These are phyloP conservation scores for Protobothrops flavoviridis DNA, from an alignment of 2,113 vertebrate species.

Conservation along the genomic window DNA sequence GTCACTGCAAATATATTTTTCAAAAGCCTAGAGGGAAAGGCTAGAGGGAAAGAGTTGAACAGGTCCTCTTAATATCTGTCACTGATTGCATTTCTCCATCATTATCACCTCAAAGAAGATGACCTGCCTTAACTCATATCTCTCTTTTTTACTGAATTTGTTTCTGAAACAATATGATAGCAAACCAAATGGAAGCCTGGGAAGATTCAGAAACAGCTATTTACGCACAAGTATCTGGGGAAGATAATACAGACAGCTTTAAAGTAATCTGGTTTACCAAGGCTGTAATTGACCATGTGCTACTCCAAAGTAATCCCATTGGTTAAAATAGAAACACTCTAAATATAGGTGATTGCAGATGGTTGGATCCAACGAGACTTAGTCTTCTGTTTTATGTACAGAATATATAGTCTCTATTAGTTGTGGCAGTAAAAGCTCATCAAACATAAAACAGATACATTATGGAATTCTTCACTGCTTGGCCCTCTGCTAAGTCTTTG, in stretches of 20 bases:
- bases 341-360: background rate
- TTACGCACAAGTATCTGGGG: background rate
- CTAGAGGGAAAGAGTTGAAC: background rate
- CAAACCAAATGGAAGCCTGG: conserved; percentile 34
- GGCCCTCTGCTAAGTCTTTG: conserved; percentile 54
- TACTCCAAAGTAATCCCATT: background rate
- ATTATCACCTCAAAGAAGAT: conserved; percentile 12
- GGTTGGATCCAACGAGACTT: conserved; percentile 18
- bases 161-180: background rate
- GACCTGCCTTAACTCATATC: background rate
- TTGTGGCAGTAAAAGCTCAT: conserved; percentile 61
- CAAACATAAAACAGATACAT: conserved; percentile 69
- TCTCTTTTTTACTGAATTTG: conserved; percentile 12
- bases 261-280: conserved; percentile 54
- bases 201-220: conserved; percentile 31
- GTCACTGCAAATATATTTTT: background rate
- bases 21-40: background rate
- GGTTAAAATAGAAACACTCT: background rate
- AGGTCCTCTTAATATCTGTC: background rate
- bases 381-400: conserved; percentile 55
- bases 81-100: conserved; percentile 23
- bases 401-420: conserved; percentile 49
- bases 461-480: conserved; percentile 52
- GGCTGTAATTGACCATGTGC: background rate
- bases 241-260: conserved; percentile 39